Percentiles rank a stretch among this genome's conserved stretches.
Evolutionary conservation across 2,113 vertebrate genomes (phyloP).

Genomic region (Ovis canadensis): DNA sequence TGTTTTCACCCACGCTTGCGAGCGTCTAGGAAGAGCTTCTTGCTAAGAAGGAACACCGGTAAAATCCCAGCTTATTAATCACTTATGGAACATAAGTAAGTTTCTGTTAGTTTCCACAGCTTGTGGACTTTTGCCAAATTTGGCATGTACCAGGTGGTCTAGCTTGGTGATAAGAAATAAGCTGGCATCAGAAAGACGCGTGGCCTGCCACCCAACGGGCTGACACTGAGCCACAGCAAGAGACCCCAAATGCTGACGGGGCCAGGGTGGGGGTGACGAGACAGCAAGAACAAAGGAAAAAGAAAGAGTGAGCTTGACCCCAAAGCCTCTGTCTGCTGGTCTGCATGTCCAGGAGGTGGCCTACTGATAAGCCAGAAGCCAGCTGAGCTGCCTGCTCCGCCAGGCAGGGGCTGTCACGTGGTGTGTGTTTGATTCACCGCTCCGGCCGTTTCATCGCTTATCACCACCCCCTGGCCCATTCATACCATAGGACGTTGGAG

Average conservation of each 20-base stretch:
- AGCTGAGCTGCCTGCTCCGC: neutral
- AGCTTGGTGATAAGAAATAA: neutral
- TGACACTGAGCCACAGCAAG: neutral
- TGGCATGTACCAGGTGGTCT: neutral
- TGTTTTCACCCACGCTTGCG: neutral
- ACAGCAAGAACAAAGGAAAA: rapidly evolving
- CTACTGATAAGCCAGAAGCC: neutral
- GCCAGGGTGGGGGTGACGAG: rapidly evolving
- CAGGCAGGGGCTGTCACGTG: neutral
- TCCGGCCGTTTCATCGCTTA: neutral
- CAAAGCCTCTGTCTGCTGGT: too few relatives aligned
- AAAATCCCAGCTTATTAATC: neutral
- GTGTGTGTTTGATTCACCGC: neutral
- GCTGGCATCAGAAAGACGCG: neutral
- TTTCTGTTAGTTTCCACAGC: neutral
- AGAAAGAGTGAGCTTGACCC: neutral
- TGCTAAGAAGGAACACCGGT: neutral
- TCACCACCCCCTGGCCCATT: neutral
- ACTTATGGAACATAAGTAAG: neutral
- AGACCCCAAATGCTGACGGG: rapidly evolving
- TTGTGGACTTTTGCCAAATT: neutral
- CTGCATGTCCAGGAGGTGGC: neutral
- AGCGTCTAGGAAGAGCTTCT: neutral
- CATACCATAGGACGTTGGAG: neutral
- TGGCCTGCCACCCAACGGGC: neutral